Evolutionary conservation across 2,888 invertebrate species (phyloP).

Genomic region (Tortricodes alternella): DNA sequence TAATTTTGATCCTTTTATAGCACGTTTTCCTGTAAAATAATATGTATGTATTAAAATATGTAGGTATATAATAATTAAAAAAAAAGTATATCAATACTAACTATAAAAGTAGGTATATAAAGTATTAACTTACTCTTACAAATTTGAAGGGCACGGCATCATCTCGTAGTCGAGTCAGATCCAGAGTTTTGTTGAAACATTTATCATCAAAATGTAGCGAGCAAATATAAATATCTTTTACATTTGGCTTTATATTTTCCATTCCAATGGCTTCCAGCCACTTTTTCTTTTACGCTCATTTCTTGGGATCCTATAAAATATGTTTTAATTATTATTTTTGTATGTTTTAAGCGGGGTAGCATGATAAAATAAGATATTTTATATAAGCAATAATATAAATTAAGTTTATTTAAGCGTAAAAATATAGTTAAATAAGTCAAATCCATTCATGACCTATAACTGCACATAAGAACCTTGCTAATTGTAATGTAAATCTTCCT

Average conservation of each 20-base stretch:
- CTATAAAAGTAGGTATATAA: too few relatives aligned
- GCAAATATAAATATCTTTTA: neutral
- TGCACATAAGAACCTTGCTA: too few relatives aligned
- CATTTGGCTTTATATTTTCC: neutral
- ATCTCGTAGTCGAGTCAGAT: neutral
- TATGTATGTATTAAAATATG: too few relatives aligned
- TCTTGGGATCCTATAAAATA: neutral
- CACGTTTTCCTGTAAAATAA: too few relatives aligned
- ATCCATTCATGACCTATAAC: too few relatives aligned
- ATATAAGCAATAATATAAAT: too few relatives aligned
- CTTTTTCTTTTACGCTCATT: neutral
- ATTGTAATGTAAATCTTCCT: neutral
- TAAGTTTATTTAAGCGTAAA: too few relatives aligned
- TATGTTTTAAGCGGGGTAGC: neutral
- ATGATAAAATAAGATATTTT: neutral
- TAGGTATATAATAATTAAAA: too few relatives aligned
- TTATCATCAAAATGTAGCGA: slow-evolving; percentile 2
- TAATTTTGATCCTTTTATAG: too few relatives aligned
- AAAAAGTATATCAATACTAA: too few relatives aligned
- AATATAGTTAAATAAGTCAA: too few relatives aligned
- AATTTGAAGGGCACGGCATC: neutral
- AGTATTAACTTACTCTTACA: neutral
- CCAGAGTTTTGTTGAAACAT: neutral
- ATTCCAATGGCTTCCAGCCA: slow-evolving; percentile 8
- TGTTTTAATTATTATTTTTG: neutral